Evolutionary conservation across 2,797 vertebrate genomes (phyloP), one percentile per base, ranked within the genome.

Genomic region (Glyptemys insculpta): DNA sequence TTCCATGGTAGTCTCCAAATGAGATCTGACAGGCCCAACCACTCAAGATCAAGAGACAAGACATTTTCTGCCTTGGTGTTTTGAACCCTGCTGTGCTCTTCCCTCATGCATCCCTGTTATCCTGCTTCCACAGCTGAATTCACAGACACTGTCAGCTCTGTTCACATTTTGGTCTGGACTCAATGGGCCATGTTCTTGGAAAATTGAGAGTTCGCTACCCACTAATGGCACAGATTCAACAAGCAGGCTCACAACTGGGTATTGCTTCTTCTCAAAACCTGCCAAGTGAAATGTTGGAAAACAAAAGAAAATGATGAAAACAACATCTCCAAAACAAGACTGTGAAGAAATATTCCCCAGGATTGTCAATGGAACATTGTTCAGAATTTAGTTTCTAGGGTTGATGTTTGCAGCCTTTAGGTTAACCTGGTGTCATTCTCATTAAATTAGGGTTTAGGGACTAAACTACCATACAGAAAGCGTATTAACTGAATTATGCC

Each of bases 401-500:
- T 95, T 98, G 94, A 97, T 97, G 96, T 93, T 94, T 96, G 96
- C 98, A 98, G 98, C 98, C 98, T 98, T 98, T 98, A 98, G 95
- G 97, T 97, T 98, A 99, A 99, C 98, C 98, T 97, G 95, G 97
- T 90, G 97, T 98, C 94, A 93, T 96, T 99, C 98, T 98, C 96
- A 98, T 98, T 98, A 98, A 98, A 98, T 97, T 97, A 97, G 97
- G 97, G 98, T 98, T 98, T 98, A 97, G 94, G 79, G 96, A 97
- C 97, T 97, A 97, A 85, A 59, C 79, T 85, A 89, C 87, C 34
- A 83, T 94, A 84, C 65, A 89, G 85, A 94, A 81, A 81, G 81
- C 31, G 82, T 37, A 74, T 93, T 95, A 93, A 86, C 89, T 76
- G 16, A 76, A 29, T 83, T 83, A 54, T n/a, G 65, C 92, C 78